Evolutionary conservation across 2,888 invertebrate species (phyloP).

Genomic region (Sipha maydis): DNA sequence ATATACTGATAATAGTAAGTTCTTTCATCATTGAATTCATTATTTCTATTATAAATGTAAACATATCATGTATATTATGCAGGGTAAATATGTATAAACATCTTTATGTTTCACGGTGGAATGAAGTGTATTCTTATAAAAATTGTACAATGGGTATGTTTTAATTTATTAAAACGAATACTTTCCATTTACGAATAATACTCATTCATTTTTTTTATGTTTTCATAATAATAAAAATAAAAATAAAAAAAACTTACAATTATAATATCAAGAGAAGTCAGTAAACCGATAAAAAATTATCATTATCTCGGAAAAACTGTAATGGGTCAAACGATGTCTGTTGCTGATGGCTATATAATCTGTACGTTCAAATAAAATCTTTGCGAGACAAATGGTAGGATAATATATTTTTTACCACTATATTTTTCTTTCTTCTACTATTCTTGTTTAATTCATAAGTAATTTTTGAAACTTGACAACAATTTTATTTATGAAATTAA

Average conservation of each 20-base stretch:
- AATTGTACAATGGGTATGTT: not conserved
- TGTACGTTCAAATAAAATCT: conserved; percentile 18
- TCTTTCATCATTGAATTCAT: not conserved
- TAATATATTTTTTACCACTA: not conserved
- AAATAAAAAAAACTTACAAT: not conserved
- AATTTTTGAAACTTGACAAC: not conserved
- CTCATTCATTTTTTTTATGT: not conserved
- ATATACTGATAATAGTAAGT: not conserved
- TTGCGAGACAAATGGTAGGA: not conserved
- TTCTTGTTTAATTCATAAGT: not conserved
- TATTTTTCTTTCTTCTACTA: not conserved
- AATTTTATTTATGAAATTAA: no score
- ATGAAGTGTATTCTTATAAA: not conserved
- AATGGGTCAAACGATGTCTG: not conserved
- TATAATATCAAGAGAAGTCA: conserved; percentile 2
- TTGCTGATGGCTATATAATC: not conserved
- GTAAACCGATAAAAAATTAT: conserved; percentile 17
- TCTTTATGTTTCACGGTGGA: not conserved
- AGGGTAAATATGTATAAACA: not conserved
- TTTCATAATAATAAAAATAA: not conserved
- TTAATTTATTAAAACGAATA: not conserved
- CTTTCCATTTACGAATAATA: not conserved
- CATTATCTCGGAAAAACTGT: conserved; percentile 18
- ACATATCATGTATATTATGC: not conserved
- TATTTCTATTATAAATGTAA: not conserved